Percentiles rank a stretch among this genome's conserved stretches.
Evolutionary conservation across 2,888 invertebrate species (phyloP).

Genomic region (Myathropa florea): DNA sequence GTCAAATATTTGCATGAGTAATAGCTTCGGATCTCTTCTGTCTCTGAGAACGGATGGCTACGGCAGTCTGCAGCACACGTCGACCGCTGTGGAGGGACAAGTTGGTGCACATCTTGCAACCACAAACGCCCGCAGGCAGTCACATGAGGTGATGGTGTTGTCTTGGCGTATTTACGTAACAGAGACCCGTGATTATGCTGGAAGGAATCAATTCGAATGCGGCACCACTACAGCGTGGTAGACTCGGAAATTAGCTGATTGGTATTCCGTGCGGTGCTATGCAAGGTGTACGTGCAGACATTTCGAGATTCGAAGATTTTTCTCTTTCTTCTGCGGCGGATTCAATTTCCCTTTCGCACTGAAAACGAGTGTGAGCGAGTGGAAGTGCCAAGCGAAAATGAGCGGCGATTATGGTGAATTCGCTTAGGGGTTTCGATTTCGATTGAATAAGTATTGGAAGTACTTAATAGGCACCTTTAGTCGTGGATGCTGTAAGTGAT

Average conservation of each 20-base stretch:
- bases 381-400: constrained; percentile 37
- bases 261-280: constrained; percentile 52
- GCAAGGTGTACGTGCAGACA: constrained; percentile 55
- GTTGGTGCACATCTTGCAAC: neutral
- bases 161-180: constrained; percentile 59
- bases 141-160: constrained; percentile 42
- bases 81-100: neutral
- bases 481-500: neutral
- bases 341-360: constrained; percentile 39
- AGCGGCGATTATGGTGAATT: constrained; percentile 36
- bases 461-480: neutral
- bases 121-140: constrained; percentile 27
- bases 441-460: constrained; percentile 10
- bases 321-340: constrained; percentile 4
- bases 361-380: constrained; percentile 21
- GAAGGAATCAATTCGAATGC: constrained; percentile 55
- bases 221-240: neutral
- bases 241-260: constrained; percentile 44
- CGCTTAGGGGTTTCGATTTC: constrained; percentile 17
- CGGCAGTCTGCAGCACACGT: neutral
- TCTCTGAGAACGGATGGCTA: neutral
- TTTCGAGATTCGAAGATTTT: constrained; percentile 27
- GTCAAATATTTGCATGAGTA: constrained; percentile 57
- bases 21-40: constrained; percentile 20
- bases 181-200: constrained; percentile 47